A percentile compares a stretch with the other conserved stretches of the same genome.
Conservation (phyloP, 2,113 vertebrate species). For the Micromys minutus region DNA sequence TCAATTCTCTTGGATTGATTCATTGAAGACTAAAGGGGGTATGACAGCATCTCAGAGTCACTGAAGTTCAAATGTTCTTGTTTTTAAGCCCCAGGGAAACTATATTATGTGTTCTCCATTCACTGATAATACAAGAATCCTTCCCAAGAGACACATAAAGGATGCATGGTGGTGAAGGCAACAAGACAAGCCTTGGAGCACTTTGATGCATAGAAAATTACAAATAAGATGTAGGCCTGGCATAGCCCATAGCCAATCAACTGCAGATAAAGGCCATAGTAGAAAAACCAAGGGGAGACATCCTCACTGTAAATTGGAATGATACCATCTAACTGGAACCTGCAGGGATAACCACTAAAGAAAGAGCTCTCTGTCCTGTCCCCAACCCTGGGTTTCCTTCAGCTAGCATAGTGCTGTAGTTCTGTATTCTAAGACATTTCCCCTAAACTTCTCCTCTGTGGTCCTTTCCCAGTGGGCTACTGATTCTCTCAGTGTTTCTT, state of each 20-base stretch:
- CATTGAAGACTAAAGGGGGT: neutral
- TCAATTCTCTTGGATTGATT: neutral
- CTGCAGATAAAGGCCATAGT: neutral
- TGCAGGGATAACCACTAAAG: neutral
- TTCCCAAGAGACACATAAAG: neutral
- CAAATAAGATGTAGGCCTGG: neutral
- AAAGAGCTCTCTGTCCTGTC: neutral
- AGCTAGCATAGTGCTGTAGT: neutral
- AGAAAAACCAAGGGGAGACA: neutral
- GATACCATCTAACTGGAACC: neutral
- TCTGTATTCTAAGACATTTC: neutral
- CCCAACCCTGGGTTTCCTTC: neutral
- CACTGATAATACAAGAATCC: neutral
- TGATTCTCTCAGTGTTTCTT: neutral
- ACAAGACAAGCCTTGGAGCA: neutral
- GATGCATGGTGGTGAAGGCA: neutral
- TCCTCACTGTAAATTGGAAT: neutral
- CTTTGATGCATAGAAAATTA: neutral
- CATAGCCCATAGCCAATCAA: neutral
- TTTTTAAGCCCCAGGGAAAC: slow-evolving; percentile 17
- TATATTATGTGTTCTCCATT: neutral
- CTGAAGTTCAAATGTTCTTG: neutral
- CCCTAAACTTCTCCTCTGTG: neutral
- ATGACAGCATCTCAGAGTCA: neutral
- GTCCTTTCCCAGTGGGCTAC: slow-evolving; percentile 6